Evolutionary conservation across 2,797 vertebrate genomes (phyloP), one percentile per base, ranked within the genome.

Genomic region (Lycodopsis pacificus): DNA sequence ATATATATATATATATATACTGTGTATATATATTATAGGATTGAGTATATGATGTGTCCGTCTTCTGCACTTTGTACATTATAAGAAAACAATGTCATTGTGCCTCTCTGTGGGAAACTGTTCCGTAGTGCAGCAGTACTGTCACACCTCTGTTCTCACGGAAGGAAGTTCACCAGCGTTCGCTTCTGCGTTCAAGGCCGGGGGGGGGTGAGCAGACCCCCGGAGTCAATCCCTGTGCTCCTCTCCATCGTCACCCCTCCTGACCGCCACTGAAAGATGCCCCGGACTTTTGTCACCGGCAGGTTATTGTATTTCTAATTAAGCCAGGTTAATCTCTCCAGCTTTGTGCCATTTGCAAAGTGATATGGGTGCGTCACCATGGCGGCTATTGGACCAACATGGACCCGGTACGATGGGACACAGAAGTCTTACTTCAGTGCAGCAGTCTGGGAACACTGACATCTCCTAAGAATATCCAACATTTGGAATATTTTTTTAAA

Each of bases 291-390:
- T 92, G 85, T 93, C 90, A 89, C 88, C 79, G 70, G 80, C 51
- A 71, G 87, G 88, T 94, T 94, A 93, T 95, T 94, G 89, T 93
- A 77, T 94, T 95, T 94, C 92, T 93, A 92, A 93, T 93, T 88
- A 93, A 93, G 84, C 86, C 68, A 83, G 86, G 79, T 83, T 90
- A 70, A 91, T 91, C 86, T 89, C 77, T 80, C 79, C 72, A 82
- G 91, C 89, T 84, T 86, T 90, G 89, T 86, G 75, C 44, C 64
- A 69, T 85, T 84, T 73, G 89, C 87, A 89, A 93, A 86, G 80
- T 89, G 91, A 94, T 92, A 90, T 73, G 78, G 88, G 81, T 64
- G 76, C 57, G 36, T 74, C 42, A 46, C 66, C 51, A 75, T 67
- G 58, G 67, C 76, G 56, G 73, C 82, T 88, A 87, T 66, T 80